phyloP scores from a whole-genome alignment of 2,888 invertebrate species.

The Diarsia rubi region DNA sequence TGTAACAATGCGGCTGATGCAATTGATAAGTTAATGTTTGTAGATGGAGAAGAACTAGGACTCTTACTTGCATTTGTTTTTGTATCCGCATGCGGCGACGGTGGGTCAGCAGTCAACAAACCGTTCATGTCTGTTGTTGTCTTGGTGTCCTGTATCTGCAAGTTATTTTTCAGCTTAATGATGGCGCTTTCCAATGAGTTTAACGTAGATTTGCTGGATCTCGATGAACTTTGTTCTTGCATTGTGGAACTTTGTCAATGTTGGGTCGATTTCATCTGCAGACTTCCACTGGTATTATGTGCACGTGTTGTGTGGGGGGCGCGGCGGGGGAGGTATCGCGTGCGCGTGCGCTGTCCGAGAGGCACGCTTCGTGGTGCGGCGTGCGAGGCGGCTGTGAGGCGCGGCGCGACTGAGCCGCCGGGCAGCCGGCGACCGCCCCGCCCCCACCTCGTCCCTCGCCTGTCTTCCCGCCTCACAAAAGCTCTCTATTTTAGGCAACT shows the following conservation, averaged over 20 bases:
- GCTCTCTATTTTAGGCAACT: slow-evolving; percentile 91
- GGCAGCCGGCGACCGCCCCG: slow-evolving; percentile 88
- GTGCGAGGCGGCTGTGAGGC: slow-evolving; percentile 88
- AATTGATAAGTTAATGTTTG: slow-evolving; percentile 88
- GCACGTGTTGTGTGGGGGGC: slow-evolving; percentile 82
- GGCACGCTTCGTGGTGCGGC: slow-evolving; percentile 80
- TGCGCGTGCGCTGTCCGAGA: slow-evolving; percentile 82
- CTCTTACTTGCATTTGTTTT: slow-evolving; percentile 88
- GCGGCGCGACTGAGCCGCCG: slow-evolving; percentile 90
- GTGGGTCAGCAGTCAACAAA: slow-evolving; percentile 80
- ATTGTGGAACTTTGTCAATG: slow-evolving; percentile 76
- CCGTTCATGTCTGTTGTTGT: slow-evolving; percentile 83
- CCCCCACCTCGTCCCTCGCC: slow-evolving; percentile 84
- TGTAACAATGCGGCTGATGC: slow-evolving; percentile 92
- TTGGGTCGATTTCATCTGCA: slow-evolving; percentile 68
- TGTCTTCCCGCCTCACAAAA: slow-evolving; percentile 89
- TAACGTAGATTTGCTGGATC: slow-evolving; percentile 86
- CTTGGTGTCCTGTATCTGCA: slow-evolving; percentile 89
- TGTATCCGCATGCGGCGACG: slow-evolving; percentile 79
- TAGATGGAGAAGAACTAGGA: slow-evolving; percentile 81
- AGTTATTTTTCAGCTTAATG: slow-evolving; percentile 89
- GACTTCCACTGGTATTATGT: slow-evolving; percentile 67
- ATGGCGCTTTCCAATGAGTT: slow-evolving; percentile 90
- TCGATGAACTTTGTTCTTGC: slow-evolving; percentile 89
- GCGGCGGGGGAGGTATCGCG: slow-evolving; percentile 83